These are phyloP conservation scores for Hemibagrus wyckioides DNA, from an alignment of 2,113 vertebrate species.

Conservation along the genomic window DNA sequence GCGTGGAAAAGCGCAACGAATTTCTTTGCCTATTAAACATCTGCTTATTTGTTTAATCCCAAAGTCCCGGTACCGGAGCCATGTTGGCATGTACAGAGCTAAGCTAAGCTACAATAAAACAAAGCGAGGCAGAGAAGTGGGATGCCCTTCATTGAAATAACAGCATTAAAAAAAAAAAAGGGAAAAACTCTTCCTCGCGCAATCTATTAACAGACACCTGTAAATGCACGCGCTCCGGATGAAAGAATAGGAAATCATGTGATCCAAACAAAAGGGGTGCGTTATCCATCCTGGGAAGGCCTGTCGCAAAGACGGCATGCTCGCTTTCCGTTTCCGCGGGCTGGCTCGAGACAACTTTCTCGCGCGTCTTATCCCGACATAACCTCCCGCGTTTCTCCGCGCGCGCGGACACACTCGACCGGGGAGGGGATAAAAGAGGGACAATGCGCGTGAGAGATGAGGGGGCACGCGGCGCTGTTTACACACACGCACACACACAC, in stretches of 20 bases:
- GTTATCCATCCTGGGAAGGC: background rate
- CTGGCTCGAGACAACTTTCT: constrained; percentile 54
- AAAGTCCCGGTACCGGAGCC: background rate
- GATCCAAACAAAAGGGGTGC: background rate
- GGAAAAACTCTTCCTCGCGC: background rate
- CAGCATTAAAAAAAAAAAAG: background rate
- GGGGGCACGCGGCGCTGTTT: constrained; percentile 40
- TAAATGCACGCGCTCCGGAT: background rate
- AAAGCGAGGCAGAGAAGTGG: background rate
- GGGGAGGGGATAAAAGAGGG: constrained; percentile 38
- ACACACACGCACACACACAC: constrained; percentile 35
- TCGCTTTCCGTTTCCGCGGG: background rate
- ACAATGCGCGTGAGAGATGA: constrained; percentile 48
- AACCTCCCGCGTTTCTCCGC: constrained; percentile 39
- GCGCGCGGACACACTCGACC: constrained; percentile 18
- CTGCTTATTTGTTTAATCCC: background rate
- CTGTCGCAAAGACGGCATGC: constrained; percentile 1
- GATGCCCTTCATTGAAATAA: background rate
- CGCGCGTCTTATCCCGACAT: constrained; percentile 50
- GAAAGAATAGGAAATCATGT: background rate
- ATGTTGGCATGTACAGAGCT: background rate
- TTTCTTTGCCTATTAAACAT: background rate
- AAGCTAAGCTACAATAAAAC: background rate
- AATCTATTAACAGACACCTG: background rate
- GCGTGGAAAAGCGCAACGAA: background rate